Evolutionary conservation across 2,113 vertebrate species (phyloP), one percentile per base, ranked within the genome.

Genomic region (Leptocoma aspasia): DNA sequence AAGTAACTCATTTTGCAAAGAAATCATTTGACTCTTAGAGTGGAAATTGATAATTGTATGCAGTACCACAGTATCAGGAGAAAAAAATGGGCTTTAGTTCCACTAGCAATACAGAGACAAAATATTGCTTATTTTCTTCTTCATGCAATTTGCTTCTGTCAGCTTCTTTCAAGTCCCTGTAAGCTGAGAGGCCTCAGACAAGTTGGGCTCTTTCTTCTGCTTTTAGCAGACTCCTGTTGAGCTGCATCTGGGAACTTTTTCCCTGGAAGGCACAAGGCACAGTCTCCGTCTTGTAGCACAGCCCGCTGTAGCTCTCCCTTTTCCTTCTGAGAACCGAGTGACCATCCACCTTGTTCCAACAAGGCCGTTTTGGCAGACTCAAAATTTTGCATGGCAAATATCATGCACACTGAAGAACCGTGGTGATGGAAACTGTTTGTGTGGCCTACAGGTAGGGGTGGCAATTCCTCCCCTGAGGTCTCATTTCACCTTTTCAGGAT

Each of bases 1-100:
- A 91, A 73, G 23, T 27, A 80, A 77, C 13, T 69, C 13, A 56
- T 73, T 91, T 89, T 87, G 35, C 31, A 68, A 91, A 81, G 39
- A 93, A 81, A 47, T 44, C 26, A 79, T 39, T 23, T 7, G 23
- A 63, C 39, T 42, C 3, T 23, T 63, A 50, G 35, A 63, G 30
- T 15, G 64, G 14, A 71, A 92, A 60, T 33, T 82, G 16, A 3
- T 68, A 42, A 47, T 82, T 50, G 6, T 30, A 45, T 26, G 33
- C 19, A 82, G 7, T 39, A 60, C 8, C 44, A 59, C 20, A 52
- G 16, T 13, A 45, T 30, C 20, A 66, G 56, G 15, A 76, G 23
- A 18, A 24, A 66, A 75, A 85, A 50, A 19, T 28, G 3, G 16
- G 11, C 4, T 76, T 91, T 80, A 45, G 13, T 42, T 68, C 15